phyloP scores from a whole-genome alignment of 2,113 vertebrate genomes.

The Lophius piscatorius region DNA sequence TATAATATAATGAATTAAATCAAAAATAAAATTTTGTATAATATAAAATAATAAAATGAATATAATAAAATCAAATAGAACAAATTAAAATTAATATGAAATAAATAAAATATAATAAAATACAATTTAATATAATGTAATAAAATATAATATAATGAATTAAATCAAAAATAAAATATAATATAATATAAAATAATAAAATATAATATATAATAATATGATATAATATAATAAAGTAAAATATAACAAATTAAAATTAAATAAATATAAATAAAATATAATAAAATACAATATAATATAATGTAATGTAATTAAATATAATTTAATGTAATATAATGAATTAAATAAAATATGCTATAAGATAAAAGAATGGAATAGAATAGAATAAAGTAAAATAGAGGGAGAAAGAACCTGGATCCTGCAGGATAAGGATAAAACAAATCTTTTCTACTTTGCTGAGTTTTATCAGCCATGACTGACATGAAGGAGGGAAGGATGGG shows the following conservation, averaged over 20 bases:
- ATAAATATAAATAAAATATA: not conserved
- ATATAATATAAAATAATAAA: too few species aligned
- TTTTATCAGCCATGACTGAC: constrained; percentile 40
- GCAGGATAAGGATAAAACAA: too few species aligned
- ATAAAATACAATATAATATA: not conserved
- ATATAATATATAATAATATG: not conserved
- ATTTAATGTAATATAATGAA: constrained; percentile 2
- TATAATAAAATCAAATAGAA: not conserved
- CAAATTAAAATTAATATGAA: not conserved
- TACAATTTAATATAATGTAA: not conserved
- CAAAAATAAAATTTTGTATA: not conserved
- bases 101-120: not conserved
- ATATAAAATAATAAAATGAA: not conserved
- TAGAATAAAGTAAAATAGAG: not conserved
- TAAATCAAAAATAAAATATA: too few species aligned
- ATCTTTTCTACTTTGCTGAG: constrained; percentile 20
- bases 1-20: not conserved
- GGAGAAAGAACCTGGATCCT: too few species aligned
- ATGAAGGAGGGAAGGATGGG: not conserved
- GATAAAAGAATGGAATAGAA: not conserved
- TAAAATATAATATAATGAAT: constrained; percentile 4
- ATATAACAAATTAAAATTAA: not conserved
- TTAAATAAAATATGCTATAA: too few species aligned
- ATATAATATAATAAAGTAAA: not conserved
- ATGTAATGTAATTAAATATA: too few species aligned